Conservation (phyloP, 2,888 invertebrate species). For the Osmoderma eremita region DNA sequence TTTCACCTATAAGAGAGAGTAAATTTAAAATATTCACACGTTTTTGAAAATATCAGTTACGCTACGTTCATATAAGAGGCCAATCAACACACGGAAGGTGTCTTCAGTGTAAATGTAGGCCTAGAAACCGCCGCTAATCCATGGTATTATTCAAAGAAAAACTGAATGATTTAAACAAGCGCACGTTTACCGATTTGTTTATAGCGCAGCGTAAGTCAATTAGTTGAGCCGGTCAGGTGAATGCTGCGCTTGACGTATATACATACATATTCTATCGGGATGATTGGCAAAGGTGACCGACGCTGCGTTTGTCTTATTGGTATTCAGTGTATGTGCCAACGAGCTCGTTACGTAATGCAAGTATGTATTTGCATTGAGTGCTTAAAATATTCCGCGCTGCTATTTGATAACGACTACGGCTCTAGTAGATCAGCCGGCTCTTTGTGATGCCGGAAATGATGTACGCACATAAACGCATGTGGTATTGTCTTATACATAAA, state of each 20-base stretch:
- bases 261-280: slow-evolving; percentile 23
- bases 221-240: slow-evolving; percentile 26
- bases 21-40: slow-evolving; percentile 14
- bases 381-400: slow-evolving; percentile 26
- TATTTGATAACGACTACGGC: slow-evolving; percentile 28
- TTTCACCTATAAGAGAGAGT: too few species aligned
- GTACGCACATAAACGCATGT: too few species aligned
- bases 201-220: slow-evolving; percentile 31
- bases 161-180: slow-evolving; percentile 29
- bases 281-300: slow-evolving; percentile 50
- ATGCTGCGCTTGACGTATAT: slow-evolving; percentile 16
- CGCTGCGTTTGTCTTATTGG: slow-evolving; percentile 43
- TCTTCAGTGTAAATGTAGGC: background rate
- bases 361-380: slow-evolving; percentile 53
- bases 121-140: slow-evolving; percentile 26
- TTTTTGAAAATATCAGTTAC: background rate
- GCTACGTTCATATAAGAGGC: background rate
- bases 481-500: too few species aligned
- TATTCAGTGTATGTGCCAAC: slow-evolving; percentile 50
- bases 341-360: slow-evolving; percentile 51
- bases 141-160: slow-evolving; percentile 19
- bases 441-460: background rate
- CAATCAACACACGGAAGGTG: background rate
- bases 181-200: slow-evolving; percentile 36
- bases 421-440: background rate